Percentiles rank a stretch among this genome's conserved stretches.
phyloP scores from a whole-genome alignment of 2,113 vertebrate species.

The Piaya cayana region DNA sequence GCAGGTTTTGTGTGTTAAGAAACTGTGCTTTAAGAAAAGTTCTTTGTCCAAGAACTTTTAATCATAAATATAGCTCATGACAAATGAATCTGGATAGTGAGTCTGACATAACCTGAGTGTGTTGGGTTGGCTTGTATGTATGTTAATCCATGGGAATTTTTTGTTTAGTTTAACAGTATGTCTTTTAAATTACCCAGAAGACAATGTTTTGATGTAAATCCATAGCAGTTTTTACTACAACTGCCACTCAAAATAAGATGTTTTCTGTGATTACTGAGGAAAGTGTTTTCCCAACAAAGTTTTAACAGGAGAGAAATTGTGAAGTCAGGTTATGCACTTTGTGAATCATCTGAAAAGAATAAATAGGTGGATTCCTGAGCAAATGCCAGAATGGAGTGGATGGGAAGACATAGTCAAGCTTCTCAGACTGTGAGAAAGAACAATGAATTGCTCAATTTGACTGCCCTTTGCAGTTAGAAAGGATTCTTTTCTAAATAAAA shows the following conservation, averaged over 20 bases:
- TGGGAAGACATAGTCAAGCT: background rate
- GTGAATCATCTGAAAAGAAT: background rate
- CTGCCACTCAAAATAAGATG: background rate
- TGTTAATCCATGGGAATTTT: background rate
- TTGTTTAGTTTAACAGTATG: background rate
- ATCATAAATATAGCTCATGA: background rate
- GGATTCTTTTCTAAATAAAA: background rate
- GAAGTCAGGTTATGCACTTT: background rate
- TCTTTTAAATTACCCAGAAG: background rate
- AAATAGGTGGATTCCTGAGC: background rate
- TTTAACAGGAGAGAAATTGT: background rate
- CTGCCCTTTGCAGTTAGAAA: background rate
- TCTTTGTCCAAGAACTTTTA: background rate
- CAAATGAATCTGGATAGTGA: background rate
- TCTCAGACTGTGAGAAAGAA: background rate
- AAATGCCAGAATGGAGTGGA: background rate
- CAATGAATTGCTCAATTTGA: background rate
- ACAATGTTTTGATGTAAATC: background rate
- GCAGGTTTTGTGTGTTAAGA: background rate
- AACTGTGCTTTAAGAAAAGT: background rate
- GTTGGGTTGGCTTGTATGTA: background rate
- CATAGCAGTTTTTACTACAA: background rate
- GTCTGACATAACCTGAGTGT: accelerated
- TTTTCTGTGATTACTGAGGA: background rate
- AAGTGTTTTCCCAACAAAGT: background rate